Evolutionary conservation across 1,140 invertebrate species (phyloP).

Genomic region (Panulirus ornatus): DNA sequence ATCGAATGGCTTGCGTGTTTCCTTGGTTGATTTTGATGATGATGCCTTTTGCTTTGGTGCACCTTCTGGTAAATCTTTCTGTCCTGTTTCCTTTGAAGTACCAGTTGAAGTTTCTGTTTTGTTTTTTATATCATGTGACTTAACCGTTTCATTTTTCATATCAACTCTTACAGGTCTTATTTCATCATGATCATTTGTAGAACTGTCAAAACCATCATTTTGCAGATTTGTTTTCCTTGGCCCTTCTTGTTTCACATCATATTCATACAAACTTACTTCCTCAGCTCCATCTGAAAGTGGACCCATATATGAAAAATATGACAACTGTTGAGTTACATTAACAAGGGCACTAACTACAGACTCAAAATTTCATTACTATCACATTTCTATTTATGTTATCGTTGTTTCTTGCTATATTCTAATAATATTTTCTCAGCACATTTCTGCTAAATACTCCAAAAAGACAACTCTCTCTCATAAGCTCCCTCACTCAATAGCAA

Average conservation of each 20-base stretch:
- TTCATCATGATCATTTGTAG: background rate
- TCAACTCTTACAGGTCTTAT: background rate
- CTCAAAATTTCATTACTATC: no score
- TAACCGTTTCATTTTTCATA: background rate
- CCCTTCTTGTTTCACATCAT: background rate
- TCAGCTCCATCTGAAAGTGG: background rate
- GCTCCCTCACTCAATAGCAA: no score
- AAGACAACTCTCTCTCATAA: no score
- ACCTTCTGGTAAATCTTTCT: background rate
- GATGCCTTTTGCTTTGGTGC: background rate
- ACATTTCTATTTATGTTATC: no score
- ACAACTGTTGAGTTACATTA: no score
- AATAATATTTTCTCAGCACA: no score
- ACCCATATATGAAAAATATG: background rate
- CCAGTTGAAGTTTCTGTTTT: background rate
- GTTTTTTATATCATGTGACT: background rate
- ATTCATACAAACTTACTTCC: conserved; percentile 6
- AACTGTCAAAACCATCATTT: background rate
- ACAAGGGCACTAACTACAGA: no score
- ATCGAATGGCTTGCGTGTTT: conserved; percentile 17
- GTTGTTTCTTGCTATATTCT: no score
- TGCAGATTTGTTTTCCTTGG: background rate
- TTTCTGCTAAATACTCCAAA: no score
- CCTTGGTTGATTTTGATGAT: conserved; percentile 4
- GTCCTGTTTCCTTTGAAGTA: background rate